Percentiles rank a stretch among this genome's conserved stretches.
phyloP scores from a whole-genome alignment of 2,797 vertebrate genomes.

The Pelochelys cantorii region DNA sequence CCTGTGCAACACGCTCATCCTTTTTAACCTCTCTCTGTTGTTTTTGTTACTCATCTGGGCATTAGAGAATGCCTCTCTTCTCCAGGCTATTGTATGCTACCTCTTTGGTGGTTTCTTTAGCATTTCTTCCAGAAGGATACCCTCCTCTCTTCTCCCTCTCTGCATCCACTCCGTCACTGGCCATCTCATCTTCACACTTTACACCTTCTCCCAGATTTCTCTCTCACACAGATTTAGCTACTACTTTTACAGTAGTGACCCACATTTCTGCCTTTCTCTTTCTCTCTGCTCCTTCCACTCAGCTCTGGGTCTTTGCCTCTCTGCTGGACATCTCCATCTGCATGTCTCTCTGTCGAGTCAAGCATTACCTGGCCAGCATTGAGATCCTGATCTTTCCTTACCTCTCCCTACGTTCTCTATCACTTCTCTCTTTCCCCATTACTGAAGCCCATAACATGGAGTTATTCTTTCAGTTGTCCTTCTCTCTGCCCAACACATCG shows the following conservation, averaged over 20 bases:
- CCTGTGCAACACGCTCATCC: not conserved
- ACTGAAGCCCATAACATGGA: not conserved
- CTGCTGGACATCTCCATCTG: fast-evolving
- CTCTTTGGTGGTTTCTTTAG: not conserved
- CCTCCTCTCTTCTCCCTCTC: not conserved
- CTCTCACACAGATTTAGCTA: fast-evolving
- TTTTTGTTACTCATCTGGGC: not conserved
- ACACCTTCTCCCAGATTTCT: not conserved
- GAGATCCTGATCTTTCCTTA: not conserved
- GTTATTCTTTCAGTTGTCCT: not conserved
- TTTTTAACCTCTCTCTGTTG: not conserved
- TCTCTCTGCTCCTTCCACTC: fast-evolving
- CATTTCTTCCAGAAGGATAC: not conserved
- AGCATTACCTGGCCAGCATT: not conserved
- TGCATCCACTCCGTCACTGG: not conserved
- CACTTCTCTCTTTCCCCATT: not conserved
- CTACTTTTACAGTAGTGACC: fast-evolving
- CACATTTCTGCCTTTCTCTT: fast-evolving
- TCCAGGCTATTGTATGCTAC: too few relatives aligned
- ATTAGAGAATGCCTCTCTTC: not conserved
- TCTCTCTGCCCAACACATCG: not conserved
- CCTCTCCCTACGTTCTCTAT: not conserved
- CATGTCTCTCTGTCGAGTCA: not conserved
- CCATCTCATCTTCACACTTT: not conserved
- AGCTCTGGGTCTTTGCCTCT: fast-evolving